Base-by-base conservation (phyloP, 2,113 vertebrate species). In the Pongo pygmaeus region DNA sequence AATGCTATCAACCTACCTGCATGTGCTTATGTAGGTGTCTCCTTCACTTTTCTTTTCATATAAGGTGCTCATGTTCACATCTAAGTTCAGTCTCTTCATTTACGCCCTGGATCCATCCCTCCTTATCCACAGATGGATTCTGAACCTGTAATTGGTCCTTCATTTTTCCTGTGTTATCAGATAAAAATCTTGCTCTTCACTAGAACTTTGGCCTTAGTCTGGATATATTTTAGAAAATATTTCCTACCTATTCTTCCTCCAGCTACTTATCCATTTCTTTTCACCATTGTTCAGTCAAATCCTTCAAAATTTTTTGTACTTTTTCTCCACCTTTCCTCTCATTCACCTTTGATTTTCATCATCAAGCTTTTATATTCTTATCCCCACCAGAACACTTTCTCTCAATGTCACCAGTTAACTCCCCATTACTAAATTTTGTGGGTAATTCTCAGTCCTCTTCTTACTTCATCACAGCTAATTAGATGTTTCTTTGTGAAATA, bases 31-130 rank as follows among this genome's bases (percentile, higher is more conserved):
- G 14, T 23, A 57, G 8, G 4, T 7, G 59, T 20, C 70, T 79
- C 67, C 5, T 59, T 61, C 43, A 38, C 38, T 74, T 81, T 4
- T 88, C n/a, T 74, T 92, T 81, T 8, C 4, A 38, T 46, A 46
- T 74, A 12, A 50, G 50, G 8, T 17, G 3, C 13, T 16, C 1
- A 0, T 81, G 11, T 74, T 61, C 67, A 50, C 0, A 1, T 52
- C 35, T 74, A 72, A 80, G 8, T 81, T 59, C 6, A 22, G 50
- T 43, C 11, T 38, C 35, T 64, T 61, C 23, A 64, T 27, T 83
- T 64, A 32, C 30, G 1, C 4, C 20, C 32, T 83, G 32, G 32
- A 59, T 50, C 35, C 46, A 46, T 59, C 23, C 8, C 8, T 22
- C n/a, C 1, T 52, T 18, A 46, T 75, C 30, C 30, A 43, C 18